Conservation (phyloP, 2,113 vertebrate species). For the Prinia subflava region DNA sequence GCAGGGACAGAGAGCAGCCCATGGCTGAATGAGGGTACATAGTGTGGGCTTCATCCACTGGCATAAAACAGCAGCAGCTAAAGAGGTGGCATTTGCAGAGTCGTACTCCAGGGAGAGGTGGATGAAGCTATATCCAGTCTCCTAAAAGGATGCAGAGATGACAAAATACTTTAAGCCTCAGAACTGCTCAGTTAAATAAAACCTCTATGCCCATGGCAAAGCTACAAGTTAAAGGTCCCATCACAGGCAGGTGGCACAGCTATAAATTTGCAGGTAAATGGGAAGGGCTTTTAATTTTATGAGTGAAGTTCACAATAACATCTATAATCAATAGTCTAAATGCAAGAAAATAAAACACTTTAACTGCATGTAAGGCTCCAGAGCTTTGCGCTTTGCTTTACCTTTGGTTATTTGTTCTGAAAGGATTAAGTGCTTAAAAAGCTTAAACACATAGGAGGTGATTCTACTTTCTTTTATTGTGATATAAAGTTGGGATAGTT, state of each 20-base stretch:
- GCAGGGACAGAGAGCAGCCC: not conserved
- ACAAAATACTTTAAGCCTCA: not conserved
- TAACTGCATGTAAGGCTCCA: constrained; percentile 31
- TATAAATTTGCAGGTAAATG: constrained; percentile 36
- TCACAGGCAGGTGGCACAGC: not conserved
- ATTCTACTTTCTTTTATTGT: constrained; percentile 28
- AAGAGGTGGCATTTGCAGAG: not conserved
- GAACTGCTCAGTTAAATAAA: not conserved
- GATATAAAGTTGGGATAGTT: constrained; percentile 43
- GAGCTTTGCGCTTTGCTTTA: constrained; percentile 52
- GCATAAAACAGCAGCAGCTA: not conserved
- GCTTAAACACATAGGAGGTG: constrained; percentile 7
- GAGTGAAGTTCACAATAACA: constrained; percentile 35
- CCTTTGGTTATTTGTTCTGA: constrained; percentile 34
- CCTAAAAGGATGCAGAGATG: not conserved
- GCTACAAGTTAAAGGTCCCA: not conserved
- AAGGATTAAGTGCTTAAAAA: constrained; percentile 43
- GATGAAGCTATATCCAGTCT: not conserved
- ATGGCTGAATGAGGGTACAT: fast-evolving
- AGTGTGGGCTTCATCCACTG: not conserved
- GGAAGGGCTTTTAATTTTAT: constrained; percentile 53
- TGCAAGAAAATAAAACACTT: constrained; percentile 64
- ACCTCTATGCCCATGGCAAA: not conserved
- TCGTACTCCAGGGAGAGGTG: not conserved
- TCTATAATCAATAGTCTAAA: constrained; percentile 67